A percentile compares a stretch with the other conserved stretches of the same genome.
These are phyloP conservation scores for Sebastes dallii DNA, from an alignment of 2,797 vertebrate species.

Conservation along the genomic window DNA sequence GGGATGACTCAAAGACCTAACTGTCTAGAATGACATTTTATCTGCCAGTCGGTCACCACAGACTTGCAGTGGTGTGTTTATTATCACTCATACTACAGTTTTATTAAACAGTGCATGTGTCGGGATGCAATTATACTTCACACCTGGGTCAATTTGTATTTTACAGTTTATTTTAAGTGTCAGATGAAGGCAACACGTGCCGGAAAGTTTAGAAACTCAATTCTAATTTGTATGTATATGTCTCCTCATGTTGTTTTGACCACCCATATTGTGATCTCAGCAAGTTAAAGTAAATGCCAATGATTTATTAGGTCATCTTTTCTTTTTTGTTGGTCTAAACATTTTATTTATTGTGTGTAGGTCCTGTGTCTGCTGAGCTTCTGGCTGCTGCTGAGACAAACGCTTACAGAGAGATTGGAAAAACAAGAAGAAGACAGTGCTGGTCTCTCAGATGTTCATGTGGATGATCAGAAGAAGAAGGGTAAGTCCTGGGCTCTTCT, in stretches of 20 bases:
- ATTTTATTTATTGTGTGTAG: slow-evolving; percentile 68
- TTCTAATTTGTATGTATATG: slow-evolving; percentile 20
- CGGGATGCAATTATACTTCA: slow-evolving; percentile 1
- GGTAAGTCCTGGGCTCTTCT: slow-evolving; percentile 76
- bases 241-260: not conserved
- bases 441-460: slow-evolving; percentile 89
- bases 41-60: not conserved
- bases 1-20: slow-evolving; percentile 18
- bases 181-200: not conserved
- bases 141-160: slow-evolving; percentile 7
- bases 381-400: slow-evolving; percentile 96
- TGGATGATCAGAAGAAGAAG: slow-evolving; percentile 85
- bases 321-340: slow-evolving; percentile 10
- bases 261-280: not conserved
- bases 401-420: slow-evolving; percentile 91
- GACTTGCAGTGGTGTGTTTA: not conserved
- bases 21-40: slow-evolving; percentile 15
- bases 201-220: slow-evolving; percentile 5
- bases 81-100: not conserved
- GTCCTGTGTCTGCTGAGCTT: slow-evolving; percentile 95
- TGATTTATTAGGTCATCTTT: slow-evolving; percentile 1
- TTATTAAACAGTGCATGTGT: slow-evolving; percentile 5
- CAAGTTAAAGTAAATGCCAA: slow-evolving; percentile 14
- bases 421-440: slow-evolving; percentile 83
- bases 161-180: slow-evolving; percentile 19